Conservation (phyloP, 1,140 invertebrate genomes). For the Drosophila oshimai region DNA sequence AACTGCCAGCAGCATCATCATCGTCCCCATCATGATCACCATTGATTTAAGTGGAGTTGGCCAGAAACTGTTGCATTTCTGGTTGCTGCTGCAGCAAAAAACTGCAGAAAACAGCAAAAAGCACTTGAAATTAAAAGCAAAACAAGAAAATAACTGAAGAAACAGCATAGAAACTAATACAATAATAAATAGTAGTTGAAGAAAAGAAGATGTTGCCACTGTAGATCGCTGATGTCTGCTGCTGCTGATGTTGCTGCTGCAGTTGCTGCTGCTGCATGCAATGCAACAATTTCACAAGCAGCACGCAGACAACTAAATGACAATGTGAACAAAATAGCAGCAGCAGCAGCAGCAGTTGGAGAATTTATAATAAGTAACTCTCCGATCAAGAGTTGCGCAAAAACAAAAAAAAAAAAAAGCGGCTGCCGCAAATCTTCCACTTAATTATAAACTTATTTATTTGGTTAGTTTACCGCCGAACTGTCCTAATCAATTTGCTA, state of each 20-base stretch:
- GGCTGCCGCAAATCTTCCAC: slow-evolving; percentile 46
- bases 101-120: slow-evolving; percentile 30
- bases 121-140: slow-evolving; percentile 50
- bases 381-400: slow-evolving; percentile 62
- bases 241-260: slow-evolving; percentile 24
- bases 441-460: slow-evolving; percentile 79
- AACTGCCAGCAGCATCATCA: slow-evolving; percentile 52
- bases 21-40: slow-evolving; percentile 39
- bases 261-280: slow-evolving; percentile 47
- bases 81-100: slow-evolving; percentile 12
- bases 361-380: slow-evolving; percentile 72
- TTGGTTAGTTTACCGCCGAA: slow-evolving; percentile 61
- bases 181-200: slow-evolving; percentile 52
- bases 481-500: slow-evolving; percentile 80
- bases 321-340: slow-evolving; percentile 74
- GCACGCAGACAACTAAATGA: slow-evolving; percentile 77
- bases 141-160: slow-evolving; percentile 25
- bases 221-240: slow-evolving; percentile 38
- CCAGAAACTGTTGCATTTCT: slow-evolving; percentile 68
- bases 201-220: slow-evolving; percentile 74
- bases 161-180: slow-evolving; percentile 52
- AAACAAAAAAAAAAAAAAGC: slow-evolving; percentile 9
- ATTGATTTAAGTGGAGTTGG: slow-evolving; percentile 70
- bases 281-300: slow-evolving; percentile 79
- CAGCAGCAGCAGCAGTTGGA: slow-evolving; percentile 33